Conservation (phyloP, 2,888 invertebrate genomes). For the Andrena camellia region DNA sequence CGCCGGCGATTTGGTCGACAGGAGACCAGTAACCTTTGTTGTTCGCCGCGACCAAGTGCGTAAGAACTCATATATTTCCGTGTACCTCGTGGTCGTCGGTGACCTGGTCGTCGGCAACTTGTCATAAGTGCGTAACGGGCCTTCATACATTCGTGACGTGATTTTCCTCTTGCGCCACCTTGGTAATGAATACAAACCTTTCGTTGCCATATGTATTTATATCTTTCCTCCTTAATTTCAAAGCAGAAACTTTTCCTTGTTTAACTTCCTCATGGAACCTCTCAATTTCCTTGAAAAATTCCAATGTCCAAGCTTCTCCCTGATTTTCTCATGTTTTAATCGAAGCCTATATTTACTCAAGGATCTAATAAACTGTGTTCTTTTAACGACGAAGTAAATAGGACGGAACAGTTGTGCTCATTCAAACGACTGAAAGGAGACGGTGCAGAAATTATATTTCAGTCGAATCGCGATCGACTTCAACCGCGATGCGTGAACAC, state of each 20-base stretch:
- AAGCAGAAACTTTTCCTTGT: background rate
- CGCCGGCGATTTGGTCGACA: too few species aligned
- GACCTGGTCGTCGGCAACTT: too few species aligned
- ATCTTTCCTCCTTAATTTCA: background rate
- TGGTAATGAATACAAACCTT: background rate
- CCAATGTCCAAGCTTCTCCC: background rate
- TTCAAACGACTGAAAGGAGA: constrained; percentile 10
- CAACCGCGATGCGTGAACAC: constrained; percentile 60
- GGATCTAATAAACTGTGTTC: background rate
- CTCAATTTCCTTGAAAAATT: background rate
- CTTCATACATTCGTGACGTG: background rate
- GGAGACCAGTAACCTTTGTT: too few species aligned
- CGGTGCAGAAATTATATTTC: constrained; percentile 58
- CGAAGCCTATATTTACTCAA: background rate
- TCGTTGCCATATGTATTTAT: background rate
- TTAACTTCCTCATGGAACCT: background rate
- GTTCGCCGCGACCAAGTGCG: too few species aligned
- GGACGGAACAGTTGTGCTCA: background rate
- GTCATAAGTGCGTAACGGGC: too few species aligned
- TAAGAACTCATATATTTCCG: too few species aligned
- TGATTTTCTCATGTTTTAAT: background rate
- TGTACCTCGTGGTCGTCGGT: too few species aligned
- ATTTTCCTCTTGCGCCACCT: background rate
- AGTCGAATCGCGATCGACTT: constrained; percentile 68
- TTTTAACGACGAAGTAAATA: background rate